phyloP scores from a whole-genome alignment of 2,113 vertebrate genomes.

The Megaleporinus macrocephalus region DNA sequence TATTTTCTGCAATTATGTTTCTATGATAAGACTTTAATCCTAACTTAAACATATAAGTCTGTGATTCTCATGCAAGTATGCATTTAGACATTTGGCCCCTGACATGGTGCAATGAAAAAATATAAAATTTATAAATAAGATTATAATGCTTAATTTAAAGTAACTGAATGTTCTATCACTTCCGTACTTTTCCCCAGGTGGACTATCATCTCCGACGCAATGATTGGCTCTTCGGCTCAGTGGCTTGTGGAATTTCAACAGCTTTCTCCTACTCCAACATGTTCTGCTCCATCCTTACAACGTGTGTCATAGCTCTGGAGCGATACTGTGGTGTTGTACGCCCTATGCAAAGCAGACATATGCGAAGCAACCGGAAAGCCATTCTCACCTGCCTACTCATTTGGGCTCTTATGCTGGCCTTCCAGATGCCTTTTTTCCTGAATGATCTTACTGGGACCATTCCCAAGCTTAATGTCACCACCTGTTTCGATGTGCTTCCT shows the following conservation, averaged over 20 bases:
- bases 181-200: constrained; percentile 17
- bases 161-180: not conserved
- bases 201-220: constrained; percentile 44
- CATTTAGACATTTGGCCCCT: too few species aligned
- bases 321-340: constrained; percentile 48
- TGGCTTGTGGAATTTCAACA: constrained; percentile 20
- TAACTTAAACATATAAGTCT: too few species aligned
- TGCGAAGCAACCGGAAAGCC: constrained; percentile 32
- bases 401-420: constrained; percentile 49
- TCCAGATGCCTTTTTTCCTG: constrained; percentile 51
- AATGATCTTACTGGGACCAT: not conserved
- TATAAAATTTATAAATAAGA: not conserved
- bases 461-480: constrained; percentile 18
- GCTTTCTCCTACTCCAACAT: constrained; percentile 57
- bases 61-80: too few species aligned
- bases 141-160: not conserved
- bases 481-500: constrained; percentile 56
- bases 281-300: constrained; percentile 51
- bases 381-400: constrained; percentile 19
- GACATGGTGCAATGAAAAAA: not conserved
- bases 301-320: constrained; percentile 50
- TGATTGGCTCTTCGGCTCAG: not conserved
- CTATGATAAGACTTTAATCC: too few species aligned
- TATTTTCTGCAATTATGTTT: too few species aligned
- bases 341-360: constrained; percentile 3